Conservation (phyloP, 2,797 vertebrate genomes). For the Paedocypris micromegethes region DNA sequence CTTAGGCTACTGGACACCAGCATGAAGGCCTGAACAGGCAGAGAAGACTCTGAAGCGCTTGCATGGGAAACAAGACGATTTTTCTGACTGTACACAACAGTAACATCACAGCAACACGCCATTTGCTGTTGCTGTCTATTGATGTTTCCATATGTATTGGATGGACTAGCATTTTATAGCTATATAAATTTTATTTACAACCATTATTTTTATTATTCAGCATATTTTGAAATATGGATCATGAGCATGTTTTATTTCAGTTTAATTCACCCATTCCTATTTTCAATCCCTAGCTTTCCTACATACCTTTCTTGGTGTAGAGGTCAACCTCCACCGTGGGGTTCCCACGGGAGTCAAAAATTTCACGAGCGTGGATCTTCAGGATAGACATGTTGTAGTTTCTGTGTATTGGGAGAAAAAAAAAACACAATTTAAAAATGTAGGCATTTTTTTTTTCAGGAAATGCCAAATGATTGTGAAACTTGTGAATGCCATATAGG, state of each 20-base stretch:
- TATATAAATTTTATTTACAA: background rate
- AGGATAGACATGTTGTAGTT: constrained; percentile 86
- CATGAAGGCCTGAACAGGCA: constrained; percentile 27
- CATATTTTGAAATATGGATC: background rate
- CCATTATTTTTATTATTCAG: no score
- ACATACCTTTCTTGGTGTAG: constrained; percentile 85
- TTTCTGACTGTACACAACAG: constrained; percentile 5
- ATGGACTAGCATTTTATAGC: background rate
- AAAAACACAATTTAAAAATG: background rate
- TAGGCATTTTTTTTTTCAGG: no score
- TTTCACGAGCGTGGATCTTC: constrained; percentile 87
- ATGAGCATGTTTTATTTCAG: no score
- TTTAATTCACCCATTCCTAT: no score
- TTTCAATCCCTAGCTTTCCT: no score
- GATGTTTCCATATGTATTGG: background rate
- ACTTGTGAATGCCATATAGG: no score
- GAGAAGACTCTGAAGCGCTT: constrained; percentile 17
- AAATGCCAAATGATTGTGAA: no score
- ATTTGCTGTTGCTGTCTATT: constrained; percentile 11
- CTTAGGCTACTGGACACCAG: constrained; percentile 39
- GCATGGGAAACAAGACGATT: constrained; percentile 13
- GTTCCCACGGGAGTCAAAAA: constrained; percentile 98
- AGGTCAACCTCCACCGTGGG: constrained; percentile 98
- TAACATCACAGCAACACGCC: constrained; percentile 6
- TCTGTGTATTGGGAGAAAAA: constrained; percentile 50